phyloP scores from a whole-genome alignment of 2,797 vertebrate species.

The Channa striata region DNA sequence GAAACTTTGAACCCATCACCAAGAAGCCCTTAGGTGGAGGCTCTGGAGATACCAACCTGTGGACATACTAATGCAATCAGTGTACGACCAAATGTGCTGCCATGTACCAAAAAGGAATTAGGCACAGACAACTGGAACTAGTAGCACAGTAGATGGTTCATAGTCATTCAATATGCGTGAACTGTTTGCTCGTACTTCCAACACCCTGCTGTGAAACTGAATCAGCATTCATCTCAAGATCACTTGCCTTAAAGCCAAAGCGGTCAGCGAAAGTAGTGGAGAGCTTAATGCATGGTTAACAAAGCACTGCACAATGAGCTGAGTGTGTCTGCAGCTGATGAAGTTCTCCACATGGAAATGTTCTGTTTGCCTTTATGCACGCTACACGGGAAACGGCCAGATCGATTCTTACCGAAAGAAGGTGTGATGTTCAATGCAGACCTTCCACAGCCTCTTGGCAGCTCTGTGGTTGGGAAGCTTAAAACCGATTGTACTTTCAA shows the following conservation, averaged over 20 bases:
- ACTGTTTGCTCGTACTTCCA: neutral
- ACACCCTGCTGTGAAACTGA: neutral
- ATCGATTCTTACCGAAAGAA: slow-evolving; percentile 92
- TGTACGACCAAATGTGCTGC: neutral
- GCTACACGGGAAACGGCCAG: neutral
- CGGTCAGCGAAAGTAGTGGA: neutral
- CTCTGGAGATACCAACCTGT: slow-evolving; percentile 94
- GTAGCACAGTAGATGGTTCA: too few relatives aligned
- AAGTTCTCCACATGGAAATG: slow-evolving; percentile 9
- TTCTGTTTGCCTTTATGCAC: slow-evolving; percentile 8
- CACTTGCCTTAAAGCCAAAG: neutral
- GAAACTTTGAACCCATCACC: slow-evolving; percentile 99
- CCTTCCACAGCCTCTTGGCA: slow-evolving; percentile 97
- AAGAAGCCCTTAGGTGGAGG: slow-evolving; percentile 97
- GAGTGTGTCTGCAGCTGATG: neutral
- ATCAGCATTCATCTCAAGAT: slow-evolving; percentile 1
- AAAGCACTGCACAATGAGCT: neutral
- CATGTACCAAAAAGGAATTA: neutral
- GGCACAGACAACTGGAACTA: neutral
- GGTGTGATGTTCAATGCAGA: slow-evolving; percentile 99
- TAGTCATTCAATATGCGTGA: neutral
- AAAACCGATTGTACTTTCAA: slow-evolving; percentile 98
- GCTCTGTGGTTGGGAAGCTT: slow-evolving; percentile 98
- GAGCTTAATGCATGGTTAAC: neutral
- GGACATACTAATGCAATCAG: neutral